phyloP scores from a whole-genome alignment of 2,888 invertebrate genomes.

The Megamerina dolium region DNA sequence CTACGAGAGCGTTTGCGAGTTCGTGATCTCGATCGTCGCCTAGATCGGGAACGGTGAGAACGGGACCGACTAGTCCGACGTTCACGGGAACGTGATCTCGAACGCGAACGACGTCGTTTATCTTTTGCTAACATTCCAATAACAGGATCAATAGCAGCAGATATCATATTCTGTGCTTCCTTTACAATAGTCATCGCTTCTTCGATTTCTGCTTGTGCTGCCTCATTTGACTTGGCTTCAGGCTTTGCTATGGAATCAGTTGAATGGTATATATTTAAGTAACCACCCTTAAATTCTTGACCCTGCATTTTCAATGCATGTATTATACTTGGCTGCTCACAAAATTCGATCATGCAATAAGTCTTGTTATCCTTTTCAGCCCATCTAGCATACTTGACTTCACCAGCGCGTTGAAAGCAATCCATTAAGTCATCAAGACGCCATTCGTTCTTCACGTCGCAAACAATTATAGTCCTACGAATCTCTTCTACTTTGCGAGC shows the following conservation, averaged over 20 bases:
- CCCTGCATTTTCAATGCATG: conserved; percentile 83
- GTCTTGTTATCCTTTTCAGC: conserved; percentile 75
- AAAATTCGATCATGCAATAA: conserved; percentile 87
- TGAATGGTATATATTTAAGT: conserved; percentile 74
- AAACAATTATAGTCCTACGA: conserved; percentile 81
- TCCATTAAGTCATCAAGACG: conserved; percentile 81
- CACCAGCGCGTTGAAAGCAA: conserved; percentile 79
- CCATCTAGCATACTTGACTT: conserved; percentile 91
- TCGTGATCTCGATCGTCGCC: conserved; percentile 56
- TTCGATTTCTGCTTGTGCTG: conserved; percentile 91
- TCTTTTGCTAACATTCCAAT: conserved; percentile 83
- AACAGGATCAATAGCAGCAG: conserved; percentile 88
- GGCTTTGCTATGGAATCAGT: conserved; percentile 88
- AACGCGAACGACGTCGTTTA: conserved; percentile 59
- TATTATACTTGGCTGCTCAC: conserved; percentile 83
- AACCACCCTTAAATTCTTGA: conserved; percentile 64
- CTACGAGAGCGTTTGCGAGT: conserved; percentile 50
- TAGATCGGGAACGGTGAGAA: conserved; percentile 57
- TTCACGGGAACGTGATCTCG: conserved; percentile 54
- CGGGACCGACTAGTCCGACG: conserved; percentile 61
- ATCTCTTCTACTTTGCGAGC: conserved; percentile 91
- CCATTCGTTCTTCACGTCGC: conserved; percentile 67
- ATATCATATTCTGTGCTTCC: conserved; percentile 91
- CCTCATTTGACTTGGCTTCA: conserved; percentile 91
- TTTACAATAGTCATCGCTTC: conserved; percentile 96